Base-by-base conservation (phyloP, 2,888 invertebrate species). In the Aphidius colemani region DNA sequence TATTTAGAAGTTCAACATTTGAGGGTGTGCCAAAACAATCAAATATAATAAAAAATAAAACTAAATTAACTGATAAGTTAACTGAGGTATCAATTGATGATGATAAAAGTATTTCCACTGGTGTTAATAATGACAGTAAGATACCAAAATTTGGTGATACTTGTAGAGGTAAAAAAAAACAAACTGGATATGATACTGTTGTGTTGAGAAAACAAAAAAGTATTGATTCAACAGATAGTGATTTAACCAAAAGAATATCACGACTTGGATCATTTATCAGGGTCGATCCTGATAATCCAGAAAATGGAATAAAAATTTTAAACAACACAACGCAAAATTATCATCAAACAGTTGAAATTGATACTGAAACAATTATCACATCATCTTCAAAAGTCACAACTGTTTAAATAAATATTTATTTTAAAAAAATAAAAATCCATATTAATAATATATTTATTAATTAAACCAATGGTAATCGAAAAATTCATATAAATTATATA, bases 1-100 rank as follows among this genome's bases (percentile, higher is more conserved):
- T 89, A 43, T 86, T 87, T 39, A 81, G 89, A 46, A 89, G 89
- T 70, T 88, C 88, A 6, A 89, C 89, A 0, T 89, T 90, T 75
- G 89, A 89, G 70, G 88, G 88, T 7, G 68, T 79, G 6, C 72
- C 78, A 7, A 73, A 75, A 41, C 71, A 72, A 5, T 66, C 70
- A 6, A 69, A 67, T 39, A 50, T 59, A 9, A 18, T 49, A 7
- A 48, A 44, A 7, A 44, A 11, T 7, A 57, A 51, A 30, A 55
- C 66, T 6, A 59, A 63, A 53, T 41, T 61, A 59, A 44, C 71
- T 59, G 51, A 51, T 56, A 48, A 57, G 65, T 48, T 49, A 58
- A 70, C 62, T 7, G 61, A 66, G n/a, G 64, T 69, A 7, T 39
- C 62, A 1, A 69, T 67, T 6, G 67, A 69, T 11, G 44, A 66